A percentile compares a stretch with the other conserved stretches of the same genome.
Conservation (phyloP, 2,888 invertebrate species). For the Alloscopus bannaensis region DNA sequence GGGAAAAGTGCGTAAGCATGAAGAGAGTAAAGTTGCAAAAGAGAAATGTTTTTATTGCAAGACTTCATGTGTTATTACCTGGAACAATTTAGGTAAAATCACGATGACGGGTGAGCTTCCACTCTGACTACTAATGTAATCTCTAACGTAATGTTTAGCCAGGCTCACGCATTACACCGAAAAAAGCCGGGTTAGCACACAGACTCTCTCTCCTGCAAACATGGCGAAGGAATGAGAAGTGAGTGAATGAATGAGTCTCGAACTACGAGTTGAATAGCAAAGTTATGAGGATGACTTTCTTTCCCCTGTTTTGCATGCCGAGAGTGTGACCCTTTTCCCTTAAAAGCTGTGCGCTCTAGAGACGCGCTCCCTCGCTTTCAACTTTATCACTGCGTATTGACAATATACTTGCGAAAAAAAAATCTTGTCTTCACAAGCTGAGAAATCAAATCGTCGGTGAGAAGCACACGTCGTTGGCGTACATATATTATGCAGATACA, state of each 20-base stretch:
- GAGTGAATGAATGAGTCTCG: constrained; percentile 15
- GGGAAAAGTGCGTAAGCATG: constrained; percentile 14
- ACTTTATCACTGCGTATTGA: neutral
- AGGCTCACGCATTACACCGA: neutral
- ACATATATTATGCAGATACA: neutral
- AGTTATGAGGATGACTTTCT: constrained; percentile 26
- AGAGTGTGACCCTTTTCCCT: constrained; percentile 10
- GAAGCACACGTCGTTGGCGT: neutral
- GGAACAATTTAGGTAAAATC: constrained; percentile 34
- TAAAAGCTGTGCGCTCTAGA: neutral
- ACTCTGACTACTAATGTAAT: constrained; percentile 18
- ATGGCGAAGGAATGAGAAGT: neutral
- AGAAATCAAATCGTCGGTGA: neutral
- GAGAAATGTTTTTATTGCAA: constrained; percentile 17
- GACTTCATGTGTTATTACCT: constrained; percentile 22
- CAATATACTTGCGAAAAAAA: neutral
- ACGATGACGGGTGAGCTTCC: neutral
- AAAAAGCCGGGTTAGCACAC: neutral
- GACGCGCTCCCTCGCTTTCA: neutral
- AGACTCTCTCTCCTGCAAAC: neutral
- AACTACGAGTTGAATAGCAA: constrained; percentile 18
- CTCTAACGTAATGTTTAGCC: constrained; percentile 6
- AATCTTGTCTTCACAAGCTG: constrained; percentile 3
- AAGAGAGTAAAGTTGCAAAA: neutral
- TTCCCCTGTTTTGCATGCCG: constrained; percentile 12